phyloP scores from a whole-genome alignment of 2,888 invertebrate genomes.

The Phyllotreta cruciferae region DNA sequence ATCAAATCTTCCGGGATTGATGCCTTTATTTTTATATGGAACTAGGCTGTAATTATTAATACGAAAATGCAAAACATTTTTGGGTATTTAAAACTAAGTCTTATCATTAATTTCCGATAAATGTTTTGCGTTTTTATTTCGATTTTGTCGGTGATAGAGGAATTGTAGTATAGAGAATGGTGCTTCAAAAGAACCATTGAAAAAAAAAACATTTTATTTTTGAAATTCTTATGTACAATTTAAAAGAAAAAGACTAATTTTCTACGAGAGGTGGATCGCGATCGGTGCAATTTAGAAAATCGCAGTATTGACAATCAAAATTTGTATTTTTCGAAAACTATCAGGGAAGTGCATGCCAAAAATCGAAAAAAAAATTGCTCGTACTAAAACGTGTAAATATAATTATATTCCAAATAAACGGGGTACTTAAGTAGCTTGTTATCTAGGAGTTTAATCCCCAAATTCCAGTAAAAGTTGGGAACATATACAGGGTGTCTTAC shows the following conservation, averaged over 20 bases:
- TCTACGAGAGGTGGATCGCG: neutral
- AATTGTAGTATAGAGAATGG: constrained; percentile 11
- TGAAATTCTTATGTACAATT: neutral
- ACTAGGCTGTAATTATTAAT: constrained; percentile 31
- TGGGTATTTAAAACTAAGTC: neutral
- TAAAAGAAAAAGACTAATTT: constrained; percentile 4
- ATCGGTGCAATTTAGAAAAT: neutral
- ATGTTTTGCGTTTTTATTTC: constrained; percentile 17
- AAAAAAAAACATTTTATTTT: constrained; percentile 9
- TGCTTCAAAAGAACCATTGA: constrained; percentile 8
- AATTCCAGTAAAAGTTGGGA: no score
- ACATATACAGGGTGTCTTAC: no score
- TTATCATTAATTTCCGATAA: no score
- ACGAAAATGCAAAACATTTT: constrained; percentile 25
- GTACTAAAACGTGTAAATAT: no score
- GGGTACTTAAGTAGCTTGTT: no score
- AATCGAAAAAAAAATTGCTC: no score
- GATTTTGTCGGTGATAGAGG: constrained; percentile 16
- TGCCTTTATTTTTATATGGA: constrained; percentile 30
- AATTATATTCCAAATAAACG: no score
- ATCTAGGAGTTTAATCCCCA: no score
- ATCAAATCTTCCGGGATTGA: constrained; percentile 26
- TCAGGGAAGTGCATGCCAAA: no score
- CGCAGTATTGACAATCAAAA: constrained; percentile 13
- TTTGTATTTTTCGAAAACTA: neutral